phyloP scores from a whole-genome alignment of 1,140 invertebrate genomes.

The Pentalonia nigronervosa region DNA sequence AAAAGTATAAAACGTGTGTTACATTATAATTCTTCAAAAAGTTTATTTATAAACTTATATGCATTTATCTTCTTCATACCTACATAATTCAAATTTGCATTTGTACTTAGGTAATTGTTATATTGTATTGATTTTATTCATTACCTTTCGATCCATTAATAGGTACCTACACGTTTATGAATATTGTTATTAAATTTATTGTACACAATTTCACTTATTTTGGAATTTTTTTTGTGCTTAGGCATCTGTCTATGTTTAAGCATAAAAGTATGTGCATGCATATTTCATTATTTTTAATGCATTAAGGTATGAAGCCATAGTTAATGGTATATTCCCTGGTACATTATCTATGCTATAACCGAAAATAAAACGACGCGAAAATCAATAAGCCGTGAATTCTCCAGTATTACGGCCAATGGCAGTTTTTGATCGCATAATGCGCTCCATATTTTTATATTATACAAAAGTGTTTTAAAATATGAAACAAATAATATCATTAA shows the following conservation, averaged over 20 bases:
- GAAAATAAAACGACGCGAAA: not conserved
- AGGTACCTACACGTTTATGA: not conserved
- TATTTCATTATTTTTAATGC: not conserved
- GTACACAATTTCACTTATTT: not conserved
- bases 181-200: not conserved
- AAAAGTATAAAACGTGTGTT: no score
- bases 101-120: not conserved
- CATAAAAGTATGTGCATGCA: not conserved
- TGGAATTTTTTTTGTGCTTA: not conserved
- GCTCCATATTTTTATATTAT: not conserved
- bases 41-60: not conserved
- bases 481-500: slow-evolving; percentile 33
- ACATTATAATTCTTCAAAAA: not conserved
- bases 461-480: slow-evolving; percentile 29
- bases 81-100: not conserved
- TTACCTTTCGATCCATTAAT: not conserved
- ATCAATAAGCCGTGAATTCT: not conserved
- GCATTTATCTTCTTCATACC: not conserved
- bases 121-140: not conserved
- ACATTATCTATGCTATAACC: not conserved
- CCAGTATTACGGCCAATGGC: not conserved
- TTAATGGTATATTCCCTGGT: no score
- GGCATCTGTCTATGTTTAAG: not conserved
- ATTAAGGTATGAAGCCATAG: not conserved
- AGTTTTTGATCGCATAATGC: not conserved